These are phyloP conservation scores for Synergus umbraculus DNA, from an alignment of 2,888 invertebrate species.

Conservation along the genomic window DNA sequence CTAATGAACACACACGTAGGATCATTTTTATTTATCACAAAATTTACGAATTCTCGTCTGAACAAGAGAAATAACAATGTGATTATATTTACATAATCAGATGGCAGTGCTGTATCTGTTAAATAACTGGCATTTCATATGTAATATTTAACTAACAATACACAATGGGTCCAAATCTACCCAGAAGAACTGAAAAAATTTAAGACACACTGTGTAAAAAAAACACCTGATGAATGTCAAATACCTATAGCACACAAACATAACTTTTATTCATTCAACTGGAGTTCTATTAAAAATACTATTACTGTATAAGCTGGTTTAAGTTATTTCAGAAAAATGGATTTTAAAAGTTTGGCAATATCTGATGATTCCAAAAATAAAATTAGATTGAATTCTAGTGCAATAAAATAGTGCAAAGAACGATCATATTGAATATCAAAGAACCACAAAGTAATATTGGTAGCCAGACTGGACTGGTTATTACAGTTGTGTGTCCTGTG, in stretches of 20 bases:
- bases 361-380: not conserved
- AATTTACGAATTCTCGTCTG: not conserved
- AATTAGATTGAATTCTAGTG: slow-evolving; percentile 25
- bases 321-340: not conserved
- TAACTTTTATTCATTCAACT: not conserved
- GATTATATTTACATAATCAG: not conserved
- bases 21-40: slow-evolving; percentile 7
- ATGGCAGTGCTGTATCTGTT: too few relatives aligned
- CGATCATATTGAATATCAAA: slow-evolving; percentile 69
- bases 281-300: not conserved
- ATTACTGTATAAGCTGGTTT: too few relatives aligned
- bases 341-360: not conserved
- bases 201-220: too few relatives aligned
- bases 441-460: slow-evolving; percentile 70
- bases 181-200: too few relatives aligned
- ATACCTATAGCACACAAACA: too few relatives aligned
- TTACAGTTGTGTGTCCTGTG: slow-evolving; percentile 56
- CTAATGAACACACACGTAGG: not conserved
- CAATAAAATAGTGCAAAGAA: slow-evolving; percentile 68
- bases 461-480: slow-evolving; percentile 68
- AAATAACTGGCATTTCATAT: not conserved
- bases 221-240: too few relatives aligned
- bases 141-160: not conserved
- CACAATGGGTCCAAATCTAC: not conserved
- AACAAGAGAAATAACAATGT: not conserved